Evolutionary conservation across 2,113 vertebrate genomes (phyloP), one percentile per base, ranked within the genome.

Genomic region (Axis porcinus): DNA sequence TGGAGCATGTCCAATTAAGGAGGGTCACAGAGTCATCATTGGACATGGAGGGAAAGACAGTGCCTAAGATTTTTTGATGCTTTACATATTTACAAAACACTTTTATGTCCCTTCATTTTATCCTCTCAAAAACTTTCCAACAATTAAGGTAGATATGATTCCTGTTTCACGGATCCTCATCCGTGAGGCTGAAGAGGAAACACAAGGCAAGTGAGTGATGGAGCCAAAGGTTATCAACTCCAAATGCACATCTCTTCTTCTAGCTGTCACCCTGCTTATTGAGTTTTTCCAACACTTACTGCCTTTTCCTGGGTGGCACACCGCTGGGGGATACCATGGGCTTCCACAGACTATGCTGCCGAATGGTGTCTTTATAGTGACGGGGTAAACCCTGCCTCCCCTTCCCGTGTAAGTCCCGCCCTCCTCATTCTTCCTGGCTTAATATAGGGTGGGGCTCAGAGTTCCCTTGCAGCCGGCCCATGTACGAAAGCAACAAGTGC

Each of bases 381-480:
- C 3, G 67, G 52, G 40, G 28, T 45, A 40, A 19, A 27, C 28
- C 30, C 64, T 64, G 21, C 15, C 8, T 36, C 16, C 36, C 3
- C 0, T 1, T 17, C 21, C 27, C 0, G 1, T 19, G 27, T 33
- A 50, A 58, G 67, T 54, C 28, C n/a, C n/a, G 13, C 27, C 54
- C 14, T 45, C 21, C n/a, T 94, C 45, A 5, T 62, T 36, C 57
- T 89, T 43, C 33, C 67, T 40, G 54, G 55, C 62, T 91, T 30
- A 58, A 13, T 23, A 54, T 27, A 27, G 55, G 23, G 33, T 7
- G n/a, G 60, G 27, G 17, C 25, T 98, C 78, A 25, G 36, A 36
- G 45, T 64, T 79, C 33, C 79, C 50, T 28, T 12, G 78, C 45
- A 28, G 79, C 50, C 40, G 28, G 64, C 16, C 50, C 19, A 23